A percentile compares a stretch with the other conserved stretches of the same genome.
Conservation (phyloP, 2,113 vertebrate genomes). For the Galemys pyrenaicus region DNA sequence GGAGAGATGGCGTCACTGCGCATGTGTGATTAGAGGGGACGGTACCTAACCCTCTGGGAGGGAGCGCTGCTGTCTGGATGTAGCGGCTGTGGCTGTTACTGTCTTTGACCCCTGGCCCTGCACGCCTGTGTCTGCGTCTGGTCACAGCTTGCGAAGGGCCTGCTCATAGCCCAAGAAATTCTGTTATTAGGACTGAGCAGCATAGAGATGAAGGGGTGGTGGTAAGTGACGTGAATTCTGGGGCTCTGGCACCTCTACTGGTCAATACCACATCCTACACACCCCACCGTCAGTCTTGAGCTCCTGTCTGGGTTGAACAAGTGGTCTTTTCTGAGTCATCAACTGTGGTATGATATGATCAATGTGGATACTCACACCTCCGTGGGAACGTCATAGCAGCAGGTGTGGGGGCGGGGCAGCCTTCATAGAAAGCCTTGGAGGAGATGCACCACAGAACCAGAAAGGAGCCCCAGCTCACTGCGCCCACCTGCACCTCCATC, state of each 20-base stretch:
- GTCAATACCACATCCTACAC: not conserved
- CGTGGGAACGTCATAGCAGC: not conserved
- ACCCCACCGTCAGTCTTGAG: not conserved
- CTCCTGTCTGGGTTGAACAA: not conserved
- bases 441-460: not conserved
- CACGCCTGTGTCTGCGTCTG: not conserved
- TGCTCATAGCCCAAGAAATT: not conserved
- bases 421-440: not conserved
- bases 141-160: not conserved
- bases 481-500: not conserved
- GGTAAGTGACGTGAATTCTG: no score
- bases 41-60: not conserved
- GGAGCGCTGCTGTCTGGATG: not conserved
- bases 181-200: not conserved
- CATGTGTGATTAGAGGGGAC: not conserved
- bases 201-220: not conserved
- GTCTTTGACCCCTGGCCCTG: not conserved
- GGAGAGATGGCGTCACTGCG: not conserved
- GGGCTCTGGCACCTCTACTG: not conserved
- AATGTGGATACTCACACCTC: not conserved
- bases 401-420: not conserved
- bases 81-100: not conserved
- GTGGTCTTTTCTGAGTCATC: conserved; percentile 33
- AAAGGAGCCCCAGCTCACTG: not conserved
- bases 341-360: not conserved